Conservation (phyloP, 2,113 vertebrate species). For the Apus apus region DNA sequence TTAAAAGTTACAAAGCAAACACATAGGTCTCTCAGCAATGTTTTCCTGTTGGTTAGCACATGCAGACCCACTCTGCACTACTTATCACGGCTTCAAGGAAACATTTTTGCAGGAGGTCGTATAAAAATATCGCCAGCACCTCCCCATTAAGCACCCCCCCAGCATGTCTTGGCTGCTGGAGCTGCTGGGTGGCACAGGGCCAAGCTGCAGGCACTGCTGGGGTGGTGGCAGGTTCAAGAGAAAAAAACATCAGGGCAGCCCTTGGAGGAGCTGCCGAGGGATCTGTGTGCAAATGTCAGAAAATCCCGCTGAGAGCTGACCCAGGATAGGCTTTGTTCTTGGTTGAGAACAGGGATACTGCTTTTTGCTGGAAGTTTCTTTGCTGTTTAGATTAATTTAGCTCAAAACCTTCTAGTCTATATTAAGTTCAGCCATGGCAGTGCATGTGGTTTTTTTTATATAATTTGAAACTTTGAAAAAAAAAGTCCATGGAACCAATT, state of each 20-base stretch:
- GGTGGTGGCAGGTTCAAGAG: background rate
- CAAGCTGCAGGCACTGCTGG: background rate
- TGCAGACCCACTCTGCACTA: background rate
- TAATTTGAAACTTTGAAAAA: background rate
- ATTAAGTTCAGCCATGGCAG: background rate
- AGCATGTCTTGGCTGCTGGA: background rate
- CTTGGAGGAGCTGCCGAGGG: constrained; percentile 19
- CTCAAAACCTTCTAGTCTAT: constrained; percentile 17
- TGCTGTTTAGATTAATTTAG: constrained; percentile 18
- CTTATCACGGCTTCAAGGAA: background rate
- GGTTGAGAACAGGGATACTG: background rate
- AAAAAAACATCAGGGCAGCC: background rate
- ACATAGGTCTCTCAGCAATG: background rate
- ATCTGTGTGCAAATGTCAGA: constrained; percentile 13
- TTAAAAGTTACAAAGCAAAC: constrained; percentile 13
- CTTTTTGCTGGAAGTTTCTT: constrained; percentile 24
- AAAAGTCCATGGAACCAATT: background rate
- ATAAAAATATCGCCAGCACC: background rate
- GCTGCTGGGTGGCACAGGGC: background rate
- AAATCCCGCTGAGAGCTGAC: background rate
- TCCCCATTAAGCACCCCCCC: background rate
- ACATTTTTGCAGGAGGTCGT: constrained; percentile 7
- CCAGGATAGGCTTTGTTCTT: background rate
- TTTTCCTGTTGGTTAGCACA: constrained; percentile 27
- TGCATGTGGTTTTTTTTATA: constrained; percentile 23